phyloP scores from a whole-genome alignment of 2,113 vertebrate genomes.

The Asarcornis scutulata region DNA sequence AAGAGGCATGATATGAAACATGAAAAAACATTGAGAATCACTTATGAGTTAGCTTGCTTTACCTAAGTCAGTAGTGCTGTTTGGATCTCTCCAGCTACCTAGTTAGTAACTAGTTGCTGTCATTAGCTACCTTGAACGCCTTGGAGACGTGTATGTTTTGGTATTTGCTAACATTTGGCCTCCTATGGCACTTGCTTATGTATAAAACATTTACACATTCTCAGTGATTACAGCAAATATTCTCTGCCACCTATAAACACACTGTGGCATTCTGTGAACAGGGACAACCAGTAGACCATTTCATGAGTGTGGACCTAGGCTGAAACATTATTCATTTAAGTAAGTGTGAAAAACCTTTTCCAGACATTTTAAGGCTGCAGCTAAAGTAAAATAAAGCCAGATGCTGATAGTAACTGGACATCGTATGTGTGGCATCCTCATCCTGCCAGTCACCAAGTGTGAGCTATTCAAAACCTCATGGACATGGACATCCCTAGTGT shows the following conservation, averaged over 20 bases:
- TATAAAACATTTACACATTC: neutral
- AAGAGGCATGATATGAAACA: neutral
- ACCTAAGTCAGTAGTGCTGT: neutral
- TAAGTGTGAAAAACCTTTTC: neutral
- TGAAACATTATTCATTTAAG: neutral
- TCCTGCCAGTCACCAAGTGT: neutral
- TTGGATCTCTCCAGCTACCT: neutral
- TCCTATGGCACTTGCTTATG: conserved; percentile 39
- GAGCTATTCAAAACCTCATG: neutral
- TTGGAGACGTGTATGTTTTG: neutral
- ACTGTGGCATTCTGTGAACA: conserved; percentile 9
- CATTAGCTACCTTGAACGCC: neutral
- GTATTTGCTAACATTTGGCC: conserved; percentile 53
- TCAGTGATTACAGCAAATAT: conserved; percentile 10
- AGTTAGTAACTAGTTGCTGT: neutral
- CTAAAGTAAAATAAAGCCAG: neutral
- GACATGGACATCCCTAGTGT: neutral
- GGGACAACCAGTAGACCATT: conserved; percentile 14
- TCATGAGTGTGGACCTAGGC: neutral
- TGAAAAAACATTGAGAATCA: neutral
- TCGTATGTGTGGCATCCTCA: neutral
- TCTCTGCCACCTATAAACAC: conserved; percentile 7
- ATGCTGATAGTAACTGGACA: neutral
- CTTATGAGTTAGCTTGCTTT: neutral
- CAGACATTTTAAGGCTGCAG: neutral